Conservation (phyloP, 2,888 invertebrate species). For the Acrobasis consociella region DNA sequence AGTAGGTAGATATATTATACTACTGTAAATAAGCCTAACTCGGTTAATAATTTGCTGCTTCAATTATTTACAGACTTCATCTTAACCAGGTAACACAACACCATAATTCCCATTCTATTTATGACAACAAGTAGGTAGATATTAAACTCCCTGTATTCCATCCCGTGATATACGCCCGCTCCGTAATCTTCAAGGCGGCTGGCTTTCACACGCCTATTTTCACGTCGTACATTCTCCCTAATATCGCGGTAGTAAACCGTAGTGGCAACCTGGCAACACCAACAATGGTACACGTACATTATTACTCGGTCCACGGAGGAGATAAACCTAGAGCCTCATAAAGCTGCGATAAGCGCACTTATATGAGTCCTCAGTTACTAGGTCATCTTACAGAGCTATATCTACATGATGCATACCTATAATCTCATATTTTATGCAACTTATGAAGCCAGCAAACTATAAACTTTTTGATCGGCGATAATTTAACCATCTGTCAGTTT, state of each 20-base stretch:
- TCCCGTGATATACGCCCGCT: background rate
- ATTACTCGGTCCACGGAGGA: background rate
- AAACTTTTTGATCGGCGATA: too few relatives aligned
- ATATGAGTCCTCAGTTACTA: background rate
- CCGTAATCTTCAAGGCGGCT: conserved; percentile 13
- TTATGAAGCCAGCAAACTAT: too few relatives aligned
- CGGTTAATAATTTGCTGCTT: too few relatives aligned
- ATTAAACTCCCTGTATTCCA: background rate
- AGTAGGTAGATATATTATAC: background rate
- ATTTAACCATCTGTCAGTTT: too few relatives aligned
- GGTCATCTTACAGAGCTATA: too few relatives aligned
- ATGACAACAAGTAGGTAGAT: background rate
- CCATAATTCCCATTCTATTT: too few relatives aligned
- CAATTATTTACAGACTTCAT: too few relatives aligned
- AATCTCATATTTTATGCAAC: too few relatives aligned
- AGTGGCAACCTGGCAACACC: conserved; percentile 19
- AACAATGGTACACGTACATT: conserved; percentile 14
- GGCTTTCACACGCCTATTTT: conserved; percentile 20
- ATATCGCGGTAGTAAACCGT: conserved; percentile 18
- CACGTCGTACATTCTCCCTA: conserved; percentile 20
- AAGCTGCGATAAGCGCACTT: background rate
- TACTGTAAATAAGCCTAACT: too few relatives aligned
- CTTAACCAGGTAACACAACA: too few relatives aligned
- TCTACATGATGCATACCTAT: too few relatives aligned
- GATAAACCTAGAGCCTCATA: background rate